phyloP scores from a whole-genome alignment of 2,888 invertebrate species.

The Cordylochernes scorpioides region DNA sequence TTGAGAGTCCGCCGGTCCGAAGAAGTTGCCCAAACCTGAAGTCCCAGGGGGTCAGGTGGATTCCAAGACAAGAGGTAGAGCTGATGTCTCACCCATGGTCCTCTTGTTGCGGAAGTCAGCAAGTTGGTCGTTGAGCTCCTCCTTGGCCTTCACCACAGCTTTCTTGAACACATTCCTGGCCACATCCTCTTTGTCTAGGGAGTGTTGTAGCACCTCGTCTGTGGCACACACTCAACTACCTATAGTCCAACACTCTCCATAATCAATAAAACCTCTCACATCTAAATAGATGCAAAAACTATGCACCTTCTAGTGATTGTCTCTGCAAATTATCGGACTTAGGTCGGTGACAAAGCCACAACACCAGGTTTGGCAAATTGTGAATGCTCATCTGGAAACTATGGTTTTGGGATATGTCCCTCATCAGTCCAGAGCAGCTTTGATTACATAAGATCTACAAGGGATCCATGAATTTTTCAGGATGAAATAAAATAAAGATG shows the following conservation, averaged over 20 bases:
- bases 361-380: too few species aligned
- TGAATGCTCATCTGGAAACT: too few species aligned
- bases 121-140: conserved; percentile 48
- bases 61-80: background rate
- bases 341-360: too few species aligned
- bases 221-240: conserved; percentile 1
- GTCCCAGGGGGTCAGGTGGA: background rate
- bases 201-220: conserved; percentile 48
- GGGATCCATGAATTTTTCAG: too few species aligned
- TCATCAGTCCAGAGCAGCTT: too few species aligned
- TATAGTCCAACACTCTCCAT: conserved; percentile 1
- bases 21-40: conserved; percentile 53
- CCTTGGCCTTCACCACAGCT: conserved; percentile 52
- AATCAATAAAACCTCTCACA: too few species aligned
- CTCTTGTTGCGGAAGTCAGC: conserved; percentile 64
- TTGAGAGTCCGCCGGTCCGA: conserved; percentile 55
- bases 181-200: conserved; percentile 66
- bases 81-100: conserved; percentile 30
- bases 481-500: too few species aligned
- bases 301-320: too few species aligned
- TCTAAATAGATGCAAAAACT: too few species aligned
- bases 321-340: too few species aligned
- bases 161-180: conserved; percentile 60
- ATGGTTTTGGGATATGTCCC: too few species aligned
- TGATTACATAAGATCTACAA: too few species aligned